Evolutionary conservation across 2,797 vertebrate genomes (phyloP).

Genomic region (Diceros bicornis): DNA sequence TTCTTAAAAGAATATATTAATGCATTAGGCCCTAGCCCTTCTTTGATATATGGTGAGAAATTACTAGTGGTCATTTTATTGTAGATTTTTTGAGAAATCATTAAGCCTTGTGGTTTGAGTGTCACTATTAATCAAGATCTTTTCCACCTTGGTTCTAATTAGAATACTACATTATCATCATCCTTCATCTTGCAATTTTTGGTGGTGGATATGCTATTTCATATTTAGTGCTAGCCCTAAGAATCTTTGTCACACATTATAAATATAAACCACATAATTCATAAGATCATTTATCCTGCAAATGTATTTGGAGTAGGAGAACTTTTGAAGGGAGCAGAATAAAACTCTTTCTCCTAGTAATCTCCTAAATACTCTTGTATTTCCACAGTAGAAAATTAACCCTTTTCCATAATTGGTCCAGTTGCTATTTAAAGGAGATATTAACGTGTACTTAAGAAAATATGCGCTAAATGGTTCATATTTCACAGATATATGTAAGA

Average conservation of each 20-base stretch:
- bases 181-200: conserved; percentile 22
- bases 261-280: conserved; percentile 54
- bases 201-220: not conserved
- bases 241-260: conserved; percentile 33
- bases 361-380: conserved; percentile 22
- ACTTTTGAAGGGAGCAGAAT: conserved; percentile 22
- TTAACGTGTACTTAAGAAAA: conserved; percentile 46
- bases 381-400: conserved; percentile 52
- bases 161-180: not conserved
- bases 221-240: not conserved
- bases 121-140: conserved; percentile 56
- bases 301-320: not conserved
- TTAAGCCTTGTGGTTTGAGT: conserved; percentile 62
- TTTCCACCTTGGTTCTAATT: conserved; percentile 49
- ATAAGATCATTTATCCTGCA: not conserved
- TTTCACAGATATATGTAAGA: not conserved
- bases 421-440: conserved; percentile 10
- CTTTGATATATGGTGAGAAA: conserved; percentile 54
- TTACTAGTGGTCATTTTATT: conserved; percentile 54
- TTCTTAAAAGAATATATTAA: conserved; percentile 52
- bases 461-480: conserved; percentile 7
- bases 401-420: not conserved
- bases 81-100: conserved; percentile 58
- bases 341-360: conserved; percentile 61
- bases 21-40: accelerated